A percentile compares a stretch with the other conserved stretches of the same genome.
phyloP scores from a whole-genome alignment of 1,140 invertebrate species.

The Aphis gossypii region DNA sequence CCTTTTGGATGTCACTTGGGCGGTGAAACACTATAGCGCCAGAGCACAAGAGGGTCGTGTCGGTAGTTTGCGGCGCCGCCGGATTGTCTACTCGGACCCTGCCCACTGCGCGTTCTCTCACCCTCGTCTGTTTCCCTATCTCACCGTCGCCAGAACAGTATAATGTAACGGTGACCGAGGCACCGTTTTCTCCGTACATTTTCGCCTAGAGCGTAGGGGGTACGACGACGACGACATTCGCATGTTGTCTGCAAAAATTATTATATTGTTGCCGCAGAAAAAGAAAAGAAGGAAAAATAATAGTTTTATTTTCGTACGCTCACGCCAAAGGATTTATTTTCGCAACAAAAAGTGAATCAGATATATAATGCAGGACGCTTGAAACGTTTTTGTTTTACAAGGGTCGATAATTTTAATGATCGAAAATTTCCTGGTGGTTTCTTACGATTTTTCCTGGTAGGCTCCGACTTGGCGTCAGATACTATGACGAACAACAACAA shows the following conservation, averaged over 20 bases:
- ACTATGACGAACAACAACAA: background rate
- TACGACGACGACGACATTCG: background rate
- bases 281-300: constrained; percentile 39
- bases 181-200: constrained; percentile 5
- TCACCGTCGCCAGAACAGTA: background rate
- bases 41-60: background rate
- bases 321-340: constrained; percentile 32
- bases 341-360: background rate
- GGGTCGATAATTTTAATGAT: background rate
- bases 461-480: too few relatives aligned
- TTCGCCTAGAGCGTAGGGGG: constrained; percentile 13
- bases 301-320: constrained; percentile 39
- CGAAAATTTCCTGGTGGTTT: background rate
- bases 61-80: constrained; percentile 51
- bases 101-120: background rate
- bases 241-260: constrained; percentile 42
- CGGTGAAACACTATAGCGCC: constrained; percentile 35
- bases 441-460: background rate
- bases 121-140: background rate
- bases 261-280: constrained; percentile 25
- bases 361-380: background rate
- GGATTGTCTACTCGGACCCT: constrained; percentile 53
- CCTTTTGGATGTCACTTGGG: constrained; percentile 21
- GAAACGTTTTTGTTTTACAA: background rate
- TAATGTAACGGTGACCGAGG: background rate